Evolutionary conservation across 1,140 invertebrate genomes (phyloP), one percentile per base, ranked within the genome.

Genomic region (Brachionus plicatilis): DNA sequence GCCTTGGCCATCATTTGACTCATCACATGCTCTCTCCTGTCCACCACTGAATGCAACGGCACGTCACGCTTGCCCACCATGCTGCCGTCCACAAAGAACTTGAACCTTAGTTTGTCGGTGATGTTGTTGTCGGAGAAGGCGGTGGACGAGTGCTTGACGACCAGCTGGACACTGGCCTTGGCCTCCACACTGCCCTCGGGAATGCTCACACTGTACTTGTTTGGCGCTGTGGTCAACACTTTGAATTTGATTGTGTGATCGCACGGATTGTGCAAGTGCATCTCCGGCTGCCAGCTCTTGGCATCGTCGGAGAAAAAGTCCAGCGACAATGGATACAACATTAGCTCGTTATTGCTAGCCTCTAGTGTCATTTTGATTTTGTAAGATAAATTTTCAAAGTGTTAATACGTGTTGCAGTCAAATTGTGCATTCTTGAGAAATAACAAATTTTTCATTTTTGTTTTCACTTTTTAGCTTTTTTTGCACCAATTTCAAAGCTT

Each of bases 261-360:
- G 88, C 95, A 95, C 2, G 94, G 94, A 91, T 95, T 96, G 87
- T 95, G 95, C 50, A 96, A 89, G 53, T 94, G 95, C 43, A 96
- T 88, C 65, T 95, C 90, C 90, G 95, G 94, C 88, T 94, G 95
- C 87, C 94, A 93, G 1, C 93, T 93, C 47, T 92, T 92, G 85
- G 93, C 92, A 85, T 94, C 93, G 87, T 92, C 92, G 85, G 94
- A 90, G 90, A 93, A 94, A 89, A 96, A 95, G 85, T 92, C 93
- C 33, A 96, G 90, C 27, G 91, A 91, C 68, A 92, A 91, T 33
- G 94, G 94, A 88, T 94, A 95, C 50, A 94, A 93, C 41, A 90
- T 95, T 95, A 14, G 95, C 93, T 85, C 94, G 94, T 9, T 37
- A 12, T 60, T 43, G 7, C 53, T 20, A 60, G 53, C 53, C 17